Conservation (phyloP, 2,888 invertebrate genomes). For the Ditylenchus weischeri region DNA sequence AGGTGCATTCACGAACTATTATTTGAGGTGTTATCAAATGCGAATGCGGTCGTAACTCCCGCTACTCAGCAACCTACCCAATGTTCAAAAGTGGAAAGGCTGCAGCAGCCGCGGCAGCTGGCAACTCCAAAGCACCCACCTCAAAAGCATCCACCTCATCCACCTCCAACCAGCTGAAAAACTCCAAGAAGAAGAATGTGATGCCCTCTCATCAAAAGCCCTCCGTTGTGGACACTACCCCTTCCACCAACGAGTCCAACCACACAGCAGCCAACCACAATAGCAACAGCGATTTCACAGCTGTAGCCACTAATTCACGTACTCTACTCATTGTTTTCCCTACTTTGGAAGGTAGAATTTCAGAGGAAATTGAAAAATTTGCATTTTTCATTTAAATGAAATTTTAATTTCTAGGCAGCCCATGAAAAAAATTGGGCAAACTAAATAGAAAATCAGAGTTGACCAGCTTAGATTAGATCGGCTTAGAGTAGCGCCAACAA, state of each 20-base stretch:
- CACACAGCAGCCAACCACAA: too few relatives aligned
- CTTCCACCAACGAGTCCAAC: not conserved
- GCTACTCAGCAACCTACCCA: not conserved
- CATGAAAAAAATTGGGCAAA: too few relatives aligned
- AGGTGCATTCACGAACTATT: too few relatives aligned
- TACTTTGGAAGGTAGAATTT: slow-evolving; percentile 20
- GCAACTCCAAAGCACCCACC: not conserved
- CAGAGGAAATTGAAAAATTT: too few relatives aligned
- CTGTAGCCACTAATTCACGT: slow-evolving; percentile 16
- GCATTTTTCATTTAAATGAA: too few relatives aligned
- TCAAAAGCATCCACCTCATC: not conserved
- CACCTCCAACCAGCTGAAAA: not conserved
- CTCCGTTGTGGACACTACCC: not conserved
- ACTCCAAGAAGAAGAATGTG: not conserved
- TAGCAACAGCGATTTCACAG: not conserved
- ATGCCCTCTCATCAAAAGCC: not conserved
- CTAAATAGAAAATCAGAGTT: too few relatives aligned
- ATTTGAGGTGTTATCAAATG: too few relatives aligned
- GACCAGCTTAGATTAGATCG: too few relatives aligned
- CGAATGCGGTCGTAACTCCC: too few relatives aligned
- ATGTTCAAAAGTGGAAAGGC: slow-evolving; percentile 10
- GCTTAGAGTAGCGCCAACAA: too few relatives aligned
- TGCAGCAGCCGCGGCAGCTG: not conserved
- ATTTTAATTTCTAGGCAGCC: too few relatives aligned
- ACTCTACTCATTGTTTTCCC: slow-evolving; percentile 23